Base-by-base conservation (phyloP, 2,888 invertebrate species). In the Adelognathus sp. region DNA sequence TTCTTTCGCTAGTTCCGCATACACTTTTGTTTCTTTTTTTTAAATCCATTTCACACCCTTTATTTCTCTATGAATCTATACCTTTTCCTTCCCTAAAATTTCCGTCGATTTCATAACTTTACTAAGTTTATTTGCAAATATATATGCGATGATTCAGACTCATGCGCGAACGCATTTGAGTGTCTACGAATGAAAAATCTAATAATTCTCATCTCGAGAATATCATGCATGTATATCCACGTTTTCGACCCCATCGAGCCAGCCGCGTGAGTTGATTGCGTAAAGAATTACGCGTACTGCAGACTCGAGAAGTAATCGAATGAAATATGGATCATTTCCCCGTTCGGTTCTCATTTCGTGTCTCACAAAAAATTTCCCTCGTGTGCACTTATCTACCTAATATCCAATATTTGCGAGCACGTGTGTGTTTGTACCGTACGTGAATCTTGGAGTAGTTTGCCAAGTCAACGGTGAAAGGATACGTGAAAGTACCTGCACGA, bases 401-500 rank as follows among this genome's bases (percentile, higher is more conserved):
- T 61, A 54, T 3, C 52, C 52, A 56, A 69, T 44, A 36, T n/a
- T n/a, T 14, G 16, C 44, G 16, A 56, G 21, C 67, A 11, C 36
- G 39, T 39, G 67, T 64, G 7, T 75, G 52, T 56, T 16, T 33
- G 36, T 18, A 56, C 33, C 46, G 67, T 29, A 36, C 33, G 56
- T 64, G 44, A 33, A 44, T 50, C 50, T 24, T 39, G 70, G 67
- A 41, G n/a, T 74, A 46, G 52, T 21, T 63, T 27, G 64, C 56
- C 54, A 54, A 63, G 76, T 77, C 76, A 81, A n/a, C 79, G 82
- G 82, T 82, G 82, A 82, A 82, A 82, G 82, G 82, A 82, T 81
- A 81, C 81, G 82, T 81, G 82, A 82, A 82, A 82, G 82, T 82
- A 77, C 71, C 67, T 72, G 66, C 52, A 70, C 64, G 64, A 39